These are phyloP conservation scores for Ailuropoda melanoleuca DNA, from an alignment of 2,113 vertebrate species.

Conservation along the genomic window DNA sequence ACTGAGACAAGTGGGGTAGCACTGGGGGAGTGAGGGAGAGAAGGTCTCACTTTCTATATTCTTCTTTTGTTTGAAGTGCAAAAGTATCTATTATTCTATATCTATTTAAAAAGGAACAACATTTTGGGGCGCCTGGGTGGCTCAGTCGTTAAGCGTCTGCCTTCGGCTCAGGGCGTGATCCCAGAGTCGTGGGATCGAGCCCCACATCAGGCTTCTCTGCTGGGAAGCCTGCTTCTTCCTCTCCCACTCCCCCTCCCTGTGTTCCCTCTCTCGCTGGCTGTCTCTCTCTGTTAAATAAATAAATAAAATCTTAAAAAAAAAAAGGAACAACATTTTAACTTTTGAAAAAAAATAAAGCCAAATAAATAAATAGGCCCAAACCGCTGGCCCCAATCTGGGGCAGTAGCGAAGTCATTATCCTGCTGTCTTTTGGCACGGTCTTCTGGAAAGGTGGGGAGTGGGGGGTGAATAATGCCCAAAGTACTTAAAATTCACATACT, in stretches of 20 bases:
- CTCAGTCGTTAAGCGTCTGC: too few relatives aligned
- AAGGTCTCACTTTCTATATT: neutral
- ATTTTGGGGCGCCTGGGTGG: neutral
- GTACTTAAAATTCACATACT: constrained; percentile 23
- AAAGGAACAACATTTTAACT: neutral
- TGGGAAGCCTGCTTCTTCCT: too few relatives aligned
- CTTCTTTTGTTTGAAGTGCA: constrained; percentile 44
- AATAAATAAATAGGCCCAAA: neutral
- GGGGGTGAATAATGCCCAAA: neutral
- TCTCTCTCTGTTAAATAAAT: too few relatives aligned
- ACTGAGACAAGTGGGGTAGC: neutral
- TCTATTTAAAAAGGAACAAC: neutral
- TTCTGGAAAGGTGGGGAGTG: constrained; percentile 26
- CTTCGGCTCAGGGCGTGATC: too few relatives aligned
- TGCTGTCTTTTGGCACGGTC: neutral
- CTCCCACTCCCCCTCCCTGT: too few relatives aligned
- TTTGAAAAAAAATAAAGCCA: neutral
- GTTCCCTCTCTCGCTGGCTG: too few relatives aligned
- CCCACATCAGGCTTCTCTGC: too few relatives aligned
- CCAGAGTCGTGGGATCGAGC: too few relatives aligned
- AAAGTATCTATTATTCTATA: constrained; percentile 20
- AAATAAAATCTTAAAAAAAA: neutral
- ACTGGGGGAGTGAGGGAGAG: neutral
- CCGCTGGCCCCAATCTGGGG: neutral
- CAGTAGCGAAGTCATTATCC: neutral